Evolutionary conservation across 2,113 vertebrate genomes (phyloP), one percentile per base, ranked within the genome.

Genomic region (Capricornis sumatraensis): DNA sequence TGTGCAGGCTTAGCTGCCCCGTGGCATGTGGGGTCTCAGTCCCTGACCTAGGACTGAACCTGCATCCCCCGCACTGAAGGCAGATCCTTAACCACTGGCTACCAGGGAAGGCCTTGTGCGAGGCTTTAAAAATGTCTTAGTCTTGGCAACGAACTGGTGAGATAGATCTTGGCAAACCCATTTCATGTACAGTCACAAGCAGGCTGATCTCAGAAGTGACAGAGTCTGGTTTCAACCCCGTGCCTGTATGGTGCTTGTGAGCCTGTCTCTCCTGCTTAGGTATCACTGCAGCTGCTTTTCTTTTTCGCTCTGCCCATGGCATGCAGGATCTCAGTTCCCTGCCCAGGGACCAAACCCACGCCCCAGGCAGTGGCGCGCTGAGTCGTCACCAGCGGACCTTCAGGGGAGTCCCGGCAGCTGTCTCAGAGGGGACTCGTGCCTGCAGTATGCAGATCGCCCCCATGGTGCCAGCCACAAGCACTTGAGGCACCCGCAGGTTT

Each of bases 51-150:
- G n/a, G 19, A 71, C 6, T 5, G 10, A 71, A 23, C n/a, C 67
- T 23, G n/a, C 0, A 2, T 71, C n/a, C 19, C 5, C n/a, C 36
- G 67, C n/a, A 71, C 23, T 36, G 67, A 23, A 23, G 67, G 64
- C 64, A 71, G 17, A 36, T 19, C 21, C 64, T 71, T 36, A 36
- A 71, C n/a, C 64, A 36, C 64, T 71, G n/a, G 19, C 64, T 71
- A 36, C n/a, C 4, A 71, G 64, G 64, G 64, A 36, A 71, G 64
- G n/a, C 64, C n/a, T 11, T 58, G 16, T 74, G 30, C 6, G 79
- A 64, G 15, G 33, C 60, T 90, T 93, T 81, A 92, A 40, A 96
- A 87, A 84, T 64, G 57, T 11, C 90, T 58, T 21, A n/a, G 40
- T 87, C n/a, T 60, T 86, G 95, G 85, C 30, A 90, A 64, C 7